Conservation (phyloP, 2,797 vertebrate genomes). For the Sebastes variabilis region DNA sequence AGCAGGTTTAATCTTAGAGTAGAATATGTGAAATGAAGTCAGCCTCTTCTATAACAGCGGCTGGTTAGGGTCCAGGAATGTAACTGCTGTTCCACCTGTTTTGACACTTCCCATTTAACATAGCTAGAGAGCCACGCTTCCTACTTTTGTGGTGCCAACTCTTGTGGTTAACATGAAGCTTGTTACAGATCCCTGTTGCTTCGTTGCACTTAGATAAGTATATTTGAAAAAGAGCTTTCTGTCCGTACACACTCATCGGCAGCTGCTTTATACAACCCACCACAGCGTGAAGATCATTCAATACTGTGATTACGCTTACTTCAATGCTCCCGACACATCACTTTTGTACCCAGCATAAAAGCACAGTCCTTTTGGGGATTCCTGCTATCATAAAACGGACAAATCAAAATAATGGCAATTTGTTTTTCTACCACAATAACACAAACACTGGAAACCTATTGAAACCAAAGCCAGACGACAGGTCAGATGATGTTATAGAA, state of each 20-base stretch:
- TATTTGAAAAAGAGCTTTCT: neutral
- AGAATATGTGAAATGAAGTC: neutral
- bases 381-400: neutral
- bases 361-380: neutral
- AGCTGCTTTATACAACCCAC: neutral
- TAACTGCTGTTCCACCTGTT: constrained; percentile 10
- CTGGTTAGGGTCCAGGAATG: neutral
- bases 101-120: constrained; percentile 24
- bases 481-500: neutral
- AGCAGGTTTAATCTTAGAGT: neutral
- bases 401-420: neutral
- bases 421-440: neutral
- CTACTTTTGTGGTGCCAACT: neutral
- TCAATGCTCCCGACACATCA: constrained; percentile 12
- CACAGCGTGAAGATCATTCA: neutral
- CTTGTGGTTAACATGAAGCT: neutral
- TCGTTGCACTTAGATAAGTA: neutral
- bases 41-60: neutral
- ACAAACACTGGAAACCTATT: constrained; percentile 6
- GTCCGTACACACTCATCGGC: neutral
- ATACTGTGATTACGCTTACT: constrained; percentile 19
- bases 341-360: constrained; percentile 15
- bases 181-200: constrained; percentile 13
- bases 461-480: neutral
- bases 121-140: neutral